These are phyloP conservation scores for Dynastes grantii DNA, from an alignment of 2,888 invertebrate genomes.

Conservation along the genomic window DNA sequence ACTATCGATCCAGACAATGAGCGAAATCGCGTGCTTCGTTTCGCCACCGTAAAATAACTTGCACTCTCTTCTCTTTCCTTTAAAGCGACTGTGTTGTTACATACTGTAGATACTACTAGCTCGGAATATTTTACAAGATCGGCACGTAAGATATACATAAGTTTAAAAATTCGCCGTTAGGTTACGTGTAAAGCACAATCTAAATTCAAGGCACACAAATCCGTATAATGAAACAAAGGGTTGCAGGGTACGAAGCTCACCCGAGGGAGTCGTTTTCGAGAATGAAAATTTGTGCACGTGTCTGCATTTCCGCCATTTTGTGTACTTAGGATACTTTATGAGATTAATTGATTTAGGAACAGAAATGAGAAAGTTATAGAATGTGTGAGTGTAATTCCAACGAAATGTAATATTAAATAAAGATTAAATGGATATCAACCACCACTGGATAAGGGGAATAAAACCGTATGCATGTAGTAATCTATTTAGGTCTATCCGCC, in stretches of 20 bases:
- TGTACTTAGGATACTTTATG: constrained; percentile 41
- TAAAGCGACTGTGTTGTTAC: background rate
- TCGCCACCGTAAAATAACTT: no score
- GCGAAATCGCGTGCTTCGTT: constrained; percentile 33
- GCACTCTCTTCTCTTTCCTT: background rate
- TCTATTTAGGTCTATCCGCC: no score
- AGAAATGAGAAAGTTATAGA: background rate
- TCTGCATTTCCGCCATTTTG: constrained; percentile 48
- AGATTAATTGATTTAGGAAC: constrained; percentile 42
- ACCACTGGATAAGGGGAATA: no score
- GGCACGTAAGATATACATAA: constrained; percentile 27
- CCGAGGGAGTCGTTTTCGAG: constrained; percentile 50
- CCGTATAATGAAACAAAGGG: constrained; percentile 56
- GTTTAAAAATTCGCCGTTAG: constrained; percentile 38
- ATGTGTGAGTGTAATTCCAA: no score
- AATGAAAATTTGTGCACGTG: constrained; percentile 54
- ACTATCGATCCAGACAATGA: constrained; percentile 33
- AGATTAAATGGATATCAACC: no score
- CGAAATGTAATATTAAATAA: no score
- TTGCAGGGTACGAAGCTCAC: constrained; percentile 46
- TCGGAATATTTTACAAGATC: constrained; percentile 33
- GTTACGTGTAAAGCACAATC: constrained; percentile 48
- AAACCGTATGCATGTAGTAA: no score
- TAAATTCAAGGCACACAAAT: constrained; percentile 55
- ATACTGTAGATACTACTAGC: background rate